These are phyloP conservation scores for Eupithecia exiguata DNA, from an alignment of 2,888 invertebrate genomes.

Conservation along the genomic window DNA sequence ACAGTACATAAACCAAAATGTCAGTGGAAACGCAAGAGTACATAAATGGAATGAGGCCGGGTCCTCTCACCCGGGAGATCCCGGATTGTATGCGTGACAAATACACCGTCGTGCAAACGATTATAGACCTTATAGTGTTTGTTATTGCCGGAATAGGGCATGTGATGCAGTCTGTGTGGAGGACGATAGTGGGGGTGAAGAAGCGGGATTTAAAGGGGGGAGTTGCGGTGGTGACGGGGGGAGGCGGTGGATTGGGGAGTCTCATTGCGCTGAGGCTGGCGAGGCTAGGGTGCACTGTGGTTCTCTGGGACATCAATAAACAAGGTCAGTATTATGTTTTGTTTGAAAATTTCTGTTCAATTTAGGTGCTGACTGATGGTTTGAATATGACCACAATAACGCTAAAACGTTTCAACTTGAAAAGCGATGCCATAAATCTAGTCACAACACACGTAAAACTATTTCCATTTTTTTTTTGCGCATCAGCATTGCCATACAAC, in stretches of 20 bases:
- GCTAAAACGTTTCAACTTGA: too few relatives aligned
- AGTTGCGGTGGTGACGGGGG: conserved; percentile 94
- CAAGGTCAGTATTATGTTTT: conserved; percentile 85
- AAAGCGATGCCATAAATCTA: too few relatives aligned
- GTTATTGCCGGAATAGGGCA: conserved; percentile 76
- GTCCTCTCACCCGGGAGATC: conserved; percentile 76
- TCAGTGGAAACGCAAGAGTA: conserved; percentile 73
- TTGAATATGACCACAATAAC: too few relatives aligned
- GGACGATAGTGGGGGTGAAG: conserved; percentile 85
- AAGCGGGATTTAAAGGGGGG: conserved; percentile 89
- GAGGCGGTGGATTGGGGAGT: conserved; percentile 93
- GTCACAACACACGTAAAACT: too few relatives aligned
- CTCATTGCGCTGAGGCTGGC: conserved; percentile 89
- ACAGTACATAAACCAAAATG: conserved; percentile 59
- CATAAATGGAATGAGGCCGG: conserved; percentile 72
- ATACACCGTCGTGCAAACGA: conserved; percentile 79
- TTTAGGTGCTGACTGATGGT: too few relatives aligned
- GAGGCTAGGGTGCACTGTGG: conserved; percentile 89
- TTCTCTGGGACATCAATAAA: conserved; percentile 95
- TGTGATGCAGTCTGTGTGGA: conserved; percentile 83
- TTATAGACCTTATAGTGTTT: conserved; percentile 84
- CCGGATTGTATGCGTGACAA: conserved; percentile 80
- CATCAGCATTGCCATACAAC: too few relatives aligned
- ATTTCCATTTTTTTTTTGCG: too few relatives aligned
- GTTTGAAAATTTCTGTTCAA: too few relatives aligned